Base-by-base conservation (phyloP, 2,888 invertebrate species). In the Rhabditoides inermis region DNA sequence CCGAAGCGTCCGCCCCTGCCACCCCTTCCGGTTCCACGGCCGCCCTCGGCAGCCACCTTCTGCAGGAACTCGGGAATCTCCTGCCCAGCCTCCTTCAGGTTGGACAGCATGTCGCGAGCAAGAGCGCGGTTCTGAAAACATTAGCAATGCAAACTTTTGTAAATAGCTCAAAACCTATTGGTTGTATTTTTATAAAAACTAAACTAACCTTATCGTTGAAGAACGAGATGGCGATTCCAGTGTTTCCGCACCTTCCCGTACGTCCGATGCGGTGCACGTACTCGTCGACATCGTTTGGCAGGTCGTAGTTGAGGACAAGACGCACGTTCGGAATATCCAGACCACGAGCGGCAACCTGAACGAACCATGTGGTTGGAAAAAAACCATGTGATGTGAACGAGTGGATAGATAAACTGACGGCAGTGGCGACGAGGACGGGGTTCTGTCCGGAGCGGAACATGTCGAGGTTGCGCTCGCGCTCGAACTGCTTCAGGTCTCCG, bases 401-500 rank as follows among this genome's bases (percentile, higher is more conserved):
- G 15, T 15, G 23, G 18, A 39, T 25, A 32, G 12, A n/a, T 27
- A 42, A 32, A 44, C 53, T 32, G 15, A 60, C 67, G 25, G 67
- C 67, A 35, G 67, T 67, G 7, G 67, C 67, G 5, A 67, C 62
- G n/a, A 67, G 59, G 22, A 67, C 52, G 22, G 63, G 60, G 48
- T 45, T 55, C 76, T 85, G 84, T 53, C 94, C 95, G 12, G 53
- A 51, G 3, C 61, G 56, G 57, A 67, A 67, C 46, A 58, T 37
- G 27, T 57, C 56, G 35, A 67, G 51, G 28, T 63, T 63, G 36
- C 60, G 55, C 41, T 63, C 63, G 5, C 67, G 85, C 80, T 98
- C 95, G 60, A 88, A 85, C 81, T 98, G 98, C 51, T 87, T 85
- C 60, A 94, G 85, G 80, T 95, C 95, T 55, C 95, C 98, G 79